A percentile compares a stretch with the other conserved stretches of the same genome.
These are phyloP conservation scores for Sebastes hubbsi DNA, from an alignment of 2,797 vertebrate species.

Conservation along the genomic window DNA sequence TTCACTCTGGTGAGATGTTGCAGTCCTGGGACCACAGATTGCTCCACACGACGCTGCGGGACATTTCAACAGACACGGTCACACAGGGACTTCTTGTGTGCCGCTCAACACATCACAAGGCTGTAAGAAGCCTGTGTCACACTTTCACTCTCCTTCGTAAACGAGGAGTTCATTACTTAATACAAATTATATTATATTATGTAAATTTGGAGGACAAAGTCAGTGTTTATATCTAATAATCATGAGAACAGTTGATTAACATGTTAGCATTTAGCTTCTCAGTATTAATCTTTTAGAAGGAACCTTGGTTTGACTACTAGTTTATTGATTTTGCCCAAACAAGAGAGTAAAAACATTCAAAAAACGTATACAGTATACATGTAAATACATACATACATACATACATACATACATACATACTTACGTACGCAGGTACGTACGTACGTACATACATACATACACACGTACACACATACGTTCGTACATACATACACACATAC, in stretches of 20 bases:
- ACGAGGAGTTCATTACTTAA: not conserved
- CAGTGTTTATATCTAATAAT: not conserved
- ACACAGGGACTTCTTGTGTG: slow-evolving; percentile 55
- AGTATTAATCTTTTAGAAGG: not conserved
- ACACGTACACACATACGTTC: too few relatives aligned
- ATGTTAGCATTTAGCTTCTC: not conserved
- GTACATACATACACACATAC: too few relatives aligned
- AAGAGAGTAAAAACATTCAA: not conserved
- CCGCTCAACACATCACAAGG: slow-evolving; percentile 9
- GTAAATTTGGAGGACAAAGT: not conserved
- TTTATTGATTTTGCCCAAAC: not conserved
- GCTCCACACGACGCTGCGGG: slow-evolving; percentile 76
- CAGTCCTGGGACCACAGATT: slow-evolving; percentile 86
- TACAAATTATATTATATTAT: not conserved
- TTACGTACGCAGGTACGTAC: too few relatives aligned
- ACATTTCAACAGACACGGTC: slow-evolving; percentile 82
- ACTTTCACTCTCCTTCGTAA: slow-evolving; percentile 36
- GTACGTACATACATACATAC: not conserved
- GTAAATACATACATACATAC: not conserved
- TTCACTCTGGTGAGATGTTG: slow-evolving; percentile 82
- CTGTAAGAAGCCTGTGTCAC: not conserved
- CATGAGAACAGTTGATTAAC: not conserved
- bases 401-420: too few relatives aligned
- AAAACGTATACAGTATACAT: not conserved
- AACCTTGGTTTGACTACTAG: not conserved